A percentile compares a stretch with the other conserved stretches of the same genome.
These are phyloP conservation scores for Poeciliopsis prolifica DNA, from an alignment of 2,113 vertebrate genomes.

Conservation along the genomic window DNA sequence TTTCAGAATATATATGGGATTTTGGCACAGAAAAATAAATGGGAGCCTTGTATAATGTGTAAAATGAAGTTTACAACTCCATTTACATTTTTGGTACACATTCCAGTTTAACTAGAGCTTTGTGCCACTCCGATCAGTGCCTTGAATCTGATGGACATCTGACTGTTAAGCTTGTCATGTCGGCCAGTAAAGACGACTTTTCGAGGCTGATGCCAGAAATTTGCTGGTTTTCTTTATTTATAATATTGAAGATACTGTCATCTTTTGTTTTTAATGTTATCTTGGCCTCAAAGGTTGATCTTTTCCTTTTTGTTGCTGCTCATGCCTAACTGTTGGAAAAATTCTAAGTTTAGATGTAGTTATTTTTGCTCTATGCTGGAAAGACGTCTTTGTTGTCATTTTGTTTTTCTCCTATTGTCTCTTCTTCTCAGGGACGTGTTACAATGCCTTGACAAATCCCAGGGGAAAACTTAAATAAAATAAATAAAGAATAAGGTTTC, in stretches of 20 bases:
- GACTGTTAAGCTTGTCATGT: constrained; percentile 4
- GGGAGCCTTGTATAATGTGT: not conserved
- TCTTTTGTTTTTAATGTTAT: not conserved
- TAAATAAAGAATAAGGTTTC: not conserved
- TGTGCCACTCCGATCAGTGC: not conserved
- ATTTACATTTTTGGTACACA: constrained; percentile 36
- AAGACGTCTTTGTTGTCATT: constrained; percentile 17
- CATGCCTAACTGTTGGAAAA: not conserved
- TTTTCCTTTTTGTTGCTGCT: not conserved
- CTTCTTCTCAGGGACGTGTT: constrained; percentile 48
- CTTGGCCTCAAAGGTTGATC: not conserved
- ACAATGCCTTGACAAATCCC: constrained; percentile 38
- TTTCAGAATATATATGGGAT: not conserved
- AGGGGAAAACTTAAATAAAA: constrained; percentile 38
- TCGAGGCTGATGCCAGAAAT: not conserved
- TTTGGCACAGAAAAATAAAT: not conserved
- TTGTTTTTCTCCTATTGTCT: constrained; percentile 3
- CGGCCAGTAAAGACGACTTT: not conserved
- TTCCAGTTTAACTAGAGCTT: constrained; percentile 13
- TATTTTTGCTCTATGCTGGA: constrained; percentile 10
- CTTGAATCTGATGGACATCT: not conserved
- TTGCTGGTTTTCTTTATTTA: not conserved
- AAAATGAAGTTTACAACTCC: constrained; percentile 1
- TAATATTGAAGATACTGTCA: constrained; percentile 3
- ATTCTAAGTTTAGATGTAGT: not conserved